Evolutionary conservation across 2,113 vertebrate genomes (phyloP).

Genomic region (Sakesphorus luctuosus): DNA sequence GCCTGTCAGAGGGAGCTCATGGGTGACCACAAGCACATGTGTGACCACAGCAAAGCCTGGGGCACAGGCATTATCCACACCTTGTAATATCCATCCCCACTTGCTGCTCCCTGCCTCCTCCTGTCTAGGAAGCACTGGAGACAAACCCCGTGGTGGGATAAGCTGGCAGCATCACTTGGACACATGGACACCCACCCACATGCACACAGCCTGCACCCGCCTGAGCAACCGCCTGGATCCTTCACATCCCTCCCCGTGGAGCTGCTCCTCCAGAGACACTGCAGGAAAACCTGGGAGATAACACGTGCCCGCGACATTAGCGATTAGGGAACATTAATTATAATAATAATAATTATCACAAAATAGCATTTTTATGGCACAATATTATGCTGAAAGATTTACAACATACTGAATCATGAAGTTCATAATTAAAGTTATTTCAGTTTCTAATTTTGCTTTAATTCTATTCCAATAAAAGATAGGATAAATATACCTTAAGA

Average conservation of each 20-base stretch:
- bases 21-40: fast-evolving
- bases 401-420: constrained; percentile 69
- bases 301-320: constrained; percentile 51
- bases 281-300: constrained; percentile 53
- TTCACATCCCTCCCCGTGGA: fast-evolving
- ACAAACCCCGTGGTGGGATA: not conserved
- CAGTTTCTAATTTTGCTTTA: constrained; percentile 70
- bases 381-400: constrained; percentile 76
- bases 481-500: constrained; percentile 67
- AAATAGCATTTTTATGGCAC: constrained; percentile 76
- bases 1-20: not conserved
- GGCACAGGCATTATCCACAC: not conserved
- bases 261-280: constrained; percentile 3
- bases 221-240: not conserved
- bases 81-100: not conserved
- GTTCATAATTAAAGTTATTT: constrained; percentile 73
- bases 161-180: fast-evolving
- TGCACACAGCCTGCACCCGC: not conserved
- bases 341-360: constrained; percentile 76
- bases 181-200: not conserved
- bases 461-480: constrained; percentile 71
- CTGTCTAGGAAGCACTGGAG: not conserved
- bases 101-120: not conserved
- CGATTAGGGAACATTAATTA: constrained; percentile 75
- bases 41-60: not conserved